Conservation (phyloP, 1,140 invertebrate genomes). For the Drosophila tani region DNA sequence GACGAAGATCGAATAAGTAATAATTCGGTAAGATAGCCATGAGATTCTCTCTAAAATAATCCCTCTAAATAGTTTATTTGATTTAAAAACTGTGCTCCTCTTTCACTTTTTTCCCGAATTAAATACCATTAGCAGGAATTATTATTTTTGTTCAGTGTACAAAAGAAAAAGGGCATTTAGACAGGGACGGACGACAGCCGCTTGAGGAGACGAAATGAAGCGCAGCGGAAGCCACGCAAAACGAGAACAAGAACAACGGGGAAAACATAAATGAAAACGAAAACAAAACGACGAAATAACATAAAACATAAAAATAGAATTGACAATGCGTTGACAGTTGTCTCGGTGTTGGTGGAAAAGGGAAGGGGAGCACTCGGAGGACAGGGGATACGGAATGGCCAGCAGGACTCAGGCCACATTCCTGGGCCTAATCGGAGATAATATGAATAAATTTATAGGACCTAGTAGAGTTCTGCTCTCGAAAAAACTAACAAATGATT, state of each 20-base stretch:
- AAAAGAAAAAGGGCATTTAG: constrained; percentile 6
- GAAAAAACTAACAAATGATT: too few relatives aligned
- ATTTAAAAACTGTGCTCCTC: too few relatives aligned
- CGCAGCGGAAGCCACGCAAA: constrained; percentile 73
- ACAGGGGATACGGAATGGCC: not conserved
- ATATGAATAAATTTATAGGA: not conserved
- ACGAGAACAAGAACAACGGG: constrained; percentile 32
- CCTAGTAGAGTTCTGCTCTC: not conserved
- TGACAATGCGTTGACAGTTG: constrained; percentile 78
- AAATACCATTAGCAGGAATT: not conserved
- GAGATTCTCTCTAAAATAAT: too few relatives aligned
- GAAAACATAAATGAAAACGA: constrained; percentile 71
- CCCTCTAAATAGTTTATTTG: too few relatives aligned
- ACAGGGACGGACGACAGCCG: constrained; percentile 26
- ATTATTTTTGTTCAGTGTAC: not conserved
- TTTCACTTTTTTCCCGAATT: too few relatives aligned
- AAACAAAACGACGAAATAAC: constrained; percentile 58
- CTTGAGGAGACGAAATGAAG: constrained; percentile 54
- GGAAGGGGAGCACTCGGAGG: not conserved
- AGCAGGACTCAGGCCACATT: constrained; percentile 47
- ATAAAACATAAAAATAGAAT: constrained; percentile 83
- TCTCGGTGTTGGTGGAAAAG: constrained; percentile 33
- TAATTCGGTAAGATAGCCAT: too few relatives aligned
- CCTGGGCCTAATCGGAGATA: not conserved
- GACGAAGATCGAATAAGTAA: too few relatives aligned